Conservation (phyloP, 2,888 invertebrate species). For the Lasioglossum figueresi region DNA sequence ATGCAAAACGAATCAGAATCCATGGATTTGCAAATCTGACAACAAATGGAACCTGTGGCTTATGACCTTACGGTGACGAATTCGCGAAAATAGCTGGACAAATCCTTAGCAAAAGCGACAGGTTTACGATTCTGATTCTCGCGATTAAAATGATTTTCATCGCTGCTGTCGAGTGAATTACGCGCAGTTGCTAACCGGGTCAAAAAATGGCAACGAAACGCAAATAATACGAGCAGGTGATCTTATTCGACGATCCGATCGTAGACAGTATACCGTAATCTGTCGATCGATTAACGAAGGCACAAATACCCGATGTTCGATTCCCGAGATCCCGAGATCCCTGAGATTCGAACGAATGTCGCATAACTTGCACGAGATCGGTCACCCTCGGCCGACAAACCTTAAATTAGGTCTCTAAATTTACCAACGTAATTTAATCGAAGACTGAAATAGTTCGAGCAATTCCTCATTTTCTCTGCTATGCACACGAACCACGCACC, state of each 20-base stretch:
- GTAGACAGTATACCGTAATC: too few species aligned
- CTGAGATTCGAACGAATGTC: neutral
- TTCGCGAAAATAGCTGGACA: too few species aligned
- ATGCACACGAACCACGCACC: neutral
- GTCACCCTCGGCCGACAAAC: constrained; percentile 1
- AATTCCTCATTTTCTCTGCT: constrained; percentile 26
- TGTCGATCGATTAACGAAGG: neutral
- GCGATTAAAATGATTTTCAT: neutral
- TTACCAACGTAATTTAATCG: constrained; percentile 59
- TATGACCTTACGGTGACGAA: too few species aligned
- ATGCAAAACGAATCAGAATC: too few species aligned
- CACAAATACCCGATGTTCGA: neutral
- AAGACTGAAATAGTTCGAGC: constrained; percentile 53
- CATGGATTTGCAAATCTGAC: too few species aligned
- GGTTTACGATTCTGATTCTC: too few species aligned
- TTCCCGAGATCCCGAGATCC: neutral
- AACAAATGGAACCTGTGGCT: too few species aligned
- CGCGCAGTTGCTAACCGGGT: neutral
- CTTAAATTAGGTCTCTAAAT: constrained; percentile 61
- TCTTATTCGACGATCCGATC: neutral
- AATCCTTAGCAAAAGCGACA: too few species aligned
- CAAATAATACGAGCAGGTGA: neutral
- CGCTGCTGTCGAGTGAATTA: neutral
- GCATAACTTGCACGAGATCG: constrained; percentile 1
- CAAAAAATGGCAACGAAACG: neutral